phyloP scores from a whole-genome alignment of 2,113 vertebrate species.

The Oenanthe melanoleuca region DNA sequence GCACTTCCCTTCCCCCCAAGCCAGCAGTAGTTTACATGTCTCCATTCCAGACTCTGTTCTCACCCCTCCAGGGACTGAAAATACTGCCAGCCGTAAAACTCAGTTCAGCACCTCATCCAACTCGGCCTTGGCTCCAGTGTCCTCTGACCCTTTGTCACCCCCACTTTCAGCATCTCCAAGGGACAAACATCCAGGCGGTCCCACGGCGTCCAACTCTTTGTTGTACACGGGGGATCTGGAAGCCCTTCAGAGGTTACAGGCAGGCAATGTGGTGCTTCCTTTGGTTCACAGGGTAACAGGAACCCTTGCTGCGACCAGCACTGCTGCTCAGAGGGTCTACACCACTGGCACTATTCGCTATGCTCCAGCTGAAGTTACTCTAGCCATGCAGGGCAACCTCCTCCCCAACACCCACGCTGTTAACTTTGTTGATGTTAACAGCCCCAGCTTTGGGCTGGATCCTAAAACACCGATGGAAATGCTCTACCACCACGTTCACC shows the following conservation, averaged over 20 bases:
- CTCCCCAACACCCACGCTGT: constrained; percentile 92
- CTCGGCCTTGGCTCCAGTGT: constrained; percentile 84
- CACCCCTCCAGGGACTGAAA: constrained; percentile 92
- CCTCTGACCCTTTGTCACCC: constrained; percentile 93
- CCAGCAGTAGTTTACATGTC: constrained; percentile 86
- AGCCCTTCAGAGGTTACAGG: constrained; percentile 95
- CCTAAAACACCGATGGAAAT: constrained; percentile 99
- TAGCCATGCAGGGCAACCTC: constrained; percentile 96
- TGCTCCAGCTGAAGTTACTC: constrained; percentile 95
- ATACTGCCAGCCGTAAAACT: constrained; percentile 86
- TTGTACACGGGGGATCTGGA: constrained; percentile 95
- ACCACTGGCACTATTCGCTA: constrained; percentile 99
- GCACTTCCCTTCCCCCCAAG: constrained; percentile 91
- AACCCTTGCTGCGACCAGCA: constrained; percentile 89
- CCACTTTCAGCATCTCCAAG: constrained; percentile 96
- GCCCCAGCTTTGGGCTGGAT: constrained; percentile 92
- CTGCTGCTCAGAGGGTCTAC: constrained; percentile 93
- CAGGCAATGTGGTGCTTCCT: constrained; percentile 94
- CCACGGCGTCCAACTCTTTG: constrained; percentile 89
- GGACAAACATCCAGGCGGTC: constrained; percentile 90
- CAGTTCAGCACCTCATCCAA: constrained; percentile 83
- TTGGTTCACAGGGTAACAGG: constrained; percentile 94
- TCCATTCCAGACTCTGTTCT: constrained; percentile 97
- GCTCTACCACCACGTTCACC: constrained; percentile 99
- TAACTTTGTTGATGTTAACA: constrained; percentile 96